phyloP scores from a whole-genome alignment of 1,140 invertebrate species.

The Maconellicoccus hirsutus region DNA sequence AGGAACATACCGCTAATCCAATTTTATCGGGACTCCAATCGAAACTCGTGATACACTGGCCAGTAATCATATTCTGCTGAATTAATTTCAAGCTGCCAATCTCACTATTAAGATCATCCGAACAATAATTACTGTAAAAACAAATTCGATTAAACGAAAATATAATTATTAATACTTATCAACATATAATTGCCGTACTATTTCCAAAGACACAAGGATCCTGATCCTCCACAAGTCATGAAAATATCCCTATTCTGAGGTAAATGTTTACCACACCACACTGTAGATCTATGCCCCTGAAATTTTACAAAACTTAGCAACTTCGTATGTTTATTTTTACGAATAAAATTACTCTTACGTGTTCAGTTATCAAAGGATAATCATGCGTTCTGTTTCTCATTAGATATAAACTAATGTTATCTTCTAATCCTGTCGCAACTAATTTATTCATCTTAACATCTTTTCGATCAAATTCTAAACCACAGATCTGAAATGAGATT shows the following conservation, averaged over 20 bases:
- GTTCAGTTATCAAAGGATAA: neutral
- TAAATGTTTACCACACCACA: slow-evolving; percentile 77
- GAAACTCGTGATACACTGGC: slow-evolving; percentile 79
- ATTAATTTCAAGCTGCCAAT: slow-evolving; percentile 59
- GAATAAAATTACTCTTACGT: neutral
- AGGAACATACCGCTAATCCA: slow-evolving; percentile 74
- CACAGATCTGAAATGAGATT: slow-evolving; percentile 53
- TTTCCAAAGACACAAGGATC: slow-evolving; percentile 82
- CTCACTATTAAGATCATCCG: slow-evolving; percentile 60
- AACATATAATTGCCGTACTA: slow-evolving; percentile 50
- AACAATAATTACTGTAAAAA: slow-evolving; percentile 48
- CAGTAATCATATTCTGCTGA: slow-evolving; percentile 66
- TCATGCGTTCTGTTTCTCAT: slow-evolving; percentile 35
- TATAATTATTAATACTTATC: slow-evolving; percentile 23
- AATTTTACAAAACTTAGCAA: slow-evolving; percentile 30
- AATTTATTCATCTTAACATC: slow-evolving; percentile 95
- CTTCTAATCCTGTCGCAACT: slow-evolving; percentile 82
- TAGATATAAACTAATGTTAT: slow-evolving; percentile 82
- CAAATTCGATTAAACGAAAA: slow-evolving; percentile 54
- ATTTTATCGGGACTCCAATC: slow-evolving; percentile 87
- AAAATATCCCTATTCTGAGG: slow-evolving; percentile 94
- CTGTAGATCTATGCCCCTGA: slow-evolving; percentile 63
- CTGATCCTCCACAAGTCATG: slow-evolving; percentile 76
- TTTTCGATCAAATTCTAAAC: slow-evolving; percentile 82
- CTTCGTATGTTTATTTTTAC: neutral